Conservation (phyloP, 2,113 vertebrate species). For the Onychostruthus taczanowskii region DNA sequence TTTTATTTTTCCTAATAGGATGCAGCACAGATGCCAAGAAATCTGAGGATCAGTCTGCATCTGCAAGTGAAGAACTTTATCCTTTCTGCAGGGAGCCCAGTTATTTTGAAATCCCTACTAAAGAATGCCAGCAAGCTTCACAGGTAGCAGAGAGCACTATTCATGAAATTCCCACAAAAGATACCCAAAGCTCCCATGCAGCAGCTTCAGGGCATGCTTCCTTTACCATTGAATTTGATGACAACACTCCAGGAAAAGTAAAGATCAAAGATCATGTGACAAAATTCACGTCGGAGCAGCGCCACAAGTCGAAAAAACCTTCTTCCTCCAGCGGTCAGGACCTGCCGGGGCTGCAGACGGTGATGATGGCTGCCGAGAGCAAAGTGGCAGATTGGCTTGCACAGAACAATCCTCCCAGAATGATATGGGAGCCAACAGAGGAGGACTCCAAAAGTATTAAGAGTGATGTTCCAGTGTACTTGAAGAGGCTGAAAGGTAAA, state of each 20-base stretch:
- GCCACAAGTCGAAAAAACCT: slow-evolving; percentile 86
- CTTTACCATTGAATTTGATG: slow-evolving; percentile 99
- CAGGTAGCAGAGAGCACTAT: slow-evolving; percentile 83
- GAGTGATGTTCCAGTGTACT: slow-evolving; percentile 93
- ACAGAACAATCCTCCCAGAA: slow-evolving; percentile 92
- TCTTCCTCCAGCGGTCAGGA: slow-evolving; percentile 79
- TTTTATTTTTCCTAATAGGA: slow-evolving; percentile 76
- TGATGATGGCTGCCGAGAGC: slow-evolving; percentile 95
- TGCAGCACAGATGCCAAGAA: slow-evolving; percentile 83
- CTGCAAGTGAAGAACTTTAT: slow-evolving; percentile 80
- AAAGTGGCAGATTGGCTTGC: slow-evolving; percentile 99
- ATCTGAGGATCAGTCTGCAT: slow-evolving; percentile 77
- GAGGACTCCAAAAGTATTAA: slow-evolving; percentile 98
- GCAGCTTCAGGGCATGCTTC: slow-evolving; percentile 93
- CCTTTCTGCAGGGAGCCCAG: slow-evolving; percentile 85
- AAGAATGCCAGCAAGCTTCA: slow-evolving; percentile 83
- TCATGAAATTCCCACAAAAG: slow-evolving; percentile 95
- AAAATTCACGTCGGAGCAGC: slow-evolving; percentile 85
- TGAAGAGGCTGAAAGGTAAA: slow-evolving; percentile 95
- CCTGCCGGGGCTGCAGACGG: slow-evolving; percentile 90
- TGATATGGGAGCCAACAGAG: slow-evolving; percentile 89
- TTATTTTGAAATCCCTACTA: slow-evolving; percentile 95
- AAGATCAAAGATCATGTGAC: slow-evolving; percentile 98
- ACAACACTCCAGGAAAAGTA: slow-evolving; percentile 92
- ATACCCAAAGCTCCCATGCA: slow-evolving; percentile 78